Evolutionary conservation across 2,113 vertebrate genomes (phyloP).

Genomic region (Platysteira castanea): DNA sequence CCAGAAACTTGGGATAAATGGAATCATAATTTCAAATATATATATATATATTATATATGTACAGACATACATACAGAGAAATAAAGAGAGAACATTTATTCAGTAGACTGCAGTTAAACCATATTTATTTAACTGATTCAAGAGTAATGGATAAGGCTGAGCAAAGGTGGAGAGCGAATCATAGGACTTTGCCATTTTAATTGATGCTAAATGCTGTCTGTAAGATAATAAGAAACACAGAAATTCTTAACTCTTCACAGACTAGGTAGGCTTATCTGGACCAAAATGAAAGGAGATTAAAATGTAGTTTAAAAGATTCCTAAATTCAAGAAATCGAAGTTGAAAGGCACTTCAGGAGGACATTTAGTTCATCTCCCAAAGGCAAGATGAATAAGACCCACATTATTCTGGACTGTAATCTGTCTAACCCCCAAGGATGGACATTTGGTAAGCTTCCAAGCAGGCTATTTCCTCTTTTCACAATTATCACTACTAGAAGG

Average conservation of each 20-base stretch:
- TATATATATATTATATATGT: constrained; percentile 38
- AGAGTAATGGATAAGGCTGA: constrained; percentile 12
- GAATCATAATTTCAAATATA: constrained; percentile 41
- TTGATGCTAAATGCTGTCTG: constrained; percentile 13
- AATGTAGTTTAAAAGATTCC: background rate
- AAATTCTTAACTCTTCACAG: constrained; percentile 6
- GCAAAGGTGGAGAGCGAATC: background rate
- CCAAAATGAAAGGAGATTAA: background rate
- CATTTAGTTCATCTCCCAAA: background rate
- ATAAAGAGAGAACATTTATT: constrained; percentile 33
- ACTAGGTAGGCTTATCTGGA: background rate
- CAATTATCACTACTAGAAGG: background rate
- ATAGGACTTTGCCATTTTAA: background rate
- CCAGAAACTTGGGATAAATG: constrained; percentile 63
- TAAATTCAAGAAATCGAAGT: background rate
- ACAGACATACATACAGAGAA: constrained; percentile 8
- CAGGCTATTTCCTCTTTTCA: constrained; percentile 1
- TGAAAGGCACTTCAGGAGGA: background rate
- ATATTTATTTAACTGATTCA: constrained; percentile 41
- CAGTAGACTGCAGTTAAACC: background rate
- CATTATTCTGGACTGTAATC: background rate
- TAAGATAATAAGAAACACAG: background rate
- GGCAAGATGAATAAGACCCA: background rate
- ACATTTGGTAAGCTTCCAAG: constrained; percentile 19
- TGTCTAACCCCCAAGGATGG: background rate